Evolutionary conservation across 2,797 vertebrate genomes (phyloP).

Genomic region (Muraenolepis orangiensis): DNA sequence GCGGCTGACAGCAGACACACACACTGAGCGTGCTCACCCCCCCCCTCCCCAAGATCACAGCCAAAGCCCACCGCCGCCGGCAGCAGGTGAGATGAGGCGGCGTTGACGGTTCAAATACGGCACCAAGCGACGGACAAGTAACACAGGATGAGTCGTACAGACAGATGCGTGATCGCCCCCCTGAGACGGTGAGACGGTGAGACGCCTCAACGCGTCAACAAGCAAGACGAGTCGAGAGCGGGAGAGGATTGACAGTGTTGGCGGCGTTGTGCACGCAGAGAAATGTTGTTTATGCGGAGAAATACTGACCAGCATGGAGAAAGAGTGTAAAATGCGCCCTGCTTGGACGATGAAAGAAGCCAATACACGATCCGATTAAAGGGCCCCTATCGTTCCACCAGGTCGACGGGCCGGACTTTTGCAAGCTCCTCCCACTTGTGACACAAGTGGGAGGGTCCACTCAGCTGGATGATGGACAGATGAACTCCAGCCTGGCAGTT

Average conservation of each 20-base stretch:
- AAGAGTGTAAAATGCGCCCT: background rate
- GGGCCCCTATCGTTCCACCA: background rate
- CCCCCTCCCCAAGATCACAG: slow-evolving; percentile 26
- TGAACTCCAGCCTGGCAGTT: background rate
- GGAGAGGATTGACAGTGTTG: no score
- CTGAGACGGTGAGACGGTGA: no score
- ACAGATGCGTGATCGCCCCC: background rate
- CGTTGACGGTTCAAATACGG: background rate
- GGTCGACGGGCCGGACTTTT: background rate
- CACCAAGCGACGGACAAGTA: background rate
- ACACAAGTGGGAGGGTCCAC: background rate
- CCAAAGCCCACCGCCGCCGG: slow-evolving; percentile 36
- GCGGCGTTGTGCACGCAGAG: background rate
- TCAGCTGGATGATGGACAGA: background rate
- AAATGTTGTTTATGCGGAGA: background rate
- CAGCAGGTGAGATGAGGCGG: slow-evolving; percentile 5
- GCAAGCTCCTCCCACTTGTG: background rate
- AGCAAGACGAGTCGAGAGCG: background rate
- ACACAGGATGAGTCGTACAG: background rate
- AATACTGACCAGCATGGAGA: background rate
- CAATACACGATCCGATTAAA: background rate
- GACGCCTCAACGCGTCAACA: no score
- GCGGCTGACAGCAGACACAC: slow-evolving; percentile 55
- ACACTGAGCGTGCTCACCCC: slow-evolving; percentile 14
- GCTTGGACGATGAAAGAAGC: no score